Base-by-base conservation (phyloP, 2,888 invertebrate genomes). In the Pardosa pseudoannulata region DNA sequence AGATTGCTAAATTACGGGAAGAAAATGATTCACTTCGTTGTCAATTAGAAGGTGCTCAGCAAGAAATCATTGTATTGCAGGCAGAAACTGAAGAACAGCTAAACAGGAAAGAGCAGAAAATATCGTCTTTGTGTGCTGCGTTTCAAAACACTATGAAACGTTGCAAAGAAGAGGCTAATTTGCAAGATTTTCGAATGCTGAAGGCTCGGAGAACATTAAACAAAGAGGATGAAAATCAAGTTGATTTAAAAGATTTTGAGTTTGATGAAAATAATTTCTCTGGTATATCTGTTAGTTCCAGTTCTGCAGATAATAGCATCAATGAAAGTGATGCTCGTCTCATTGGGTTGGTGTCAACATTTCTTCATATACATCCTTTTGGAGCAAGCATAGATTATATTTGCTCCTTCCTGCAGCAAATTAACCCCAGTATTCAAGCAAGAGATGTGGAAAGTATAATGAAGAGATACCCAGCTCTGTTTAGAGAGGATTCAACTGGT, bases 1-100 rank as follows among this genome's bases (percentile, higher is more conserved):
- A 67, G 27, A 19, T 67, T 31, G 7, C 13, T 19, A 67, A 32
- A 28, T 9, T 67, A 19, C 31, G 27, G 94, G 95, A 96, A 88
- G 98, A 98, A 91, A 98, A 97, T 91, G 97, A 97, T 90, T 96
- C 95, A 89, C 93, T 98, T 36, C 94, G 95, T 87, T 97, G 97
- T 92, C 96, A 97, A 92, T 92, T 98, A 90, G 97, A 97, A 92
- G 98, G 97, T 0, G 97, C 96, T 91, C 97, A 97, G 91, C 97
- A 97, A 92, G 98, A 98, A 93, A 95, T 97, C 72, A 96, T 96
- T 90, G 93, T 97, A 46, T 94, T 97, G 29, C 96, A 96, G 91
- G 94, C 94, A 31, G 97, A 97, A 90, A 93, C 94, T 67, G 94
- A 95, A 91, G 93, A 94, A 79, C 96, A 96, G 90, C 93, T 96